Evolutionary conservation across 2,797 vertebrate genomes (phyloP), one percentile per base, ranked within the genome.

Genomic region (Platyrinchus mystaceus): DNA sequence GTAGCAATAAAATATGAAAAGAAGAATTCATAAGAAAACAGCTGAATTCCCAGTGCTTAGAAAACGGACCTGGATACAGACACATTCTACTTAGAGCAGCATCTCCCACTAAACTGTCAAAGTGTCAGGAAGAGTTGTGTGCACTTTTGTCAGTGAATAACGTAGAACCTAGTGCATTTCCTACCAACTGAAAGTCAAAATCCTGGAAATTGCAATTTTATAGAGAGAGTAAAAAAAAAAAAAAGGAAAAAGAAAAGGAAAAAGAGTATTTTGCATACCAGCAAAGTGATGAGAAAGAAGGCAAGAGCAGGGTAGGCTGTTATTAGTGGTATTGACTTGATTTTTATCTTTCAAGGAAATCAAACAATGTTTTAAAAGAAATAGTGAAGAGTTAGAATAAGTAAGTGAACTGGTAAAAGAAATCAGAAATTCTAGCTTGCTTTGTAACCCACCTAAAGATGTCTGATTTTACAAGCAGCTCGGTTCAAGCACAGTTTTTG

Each of bases 1-100:
- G 0, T 60, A 96, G 83, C 87, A 96, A 94, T 86, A 92, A 95
- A 95, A 96, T 94, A 91, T 55, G 70, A 88, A 93, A 81, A 89
- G 62, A 83, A 83, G 59, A 93, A 93, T 75, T 84, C 41, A 28
- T 22, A 10, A 93, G 69, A 90, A 94, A 96, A 94, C 94, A 96
- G 87, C 59, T 96, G 85, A 96, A 94, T 58, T 96, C 70, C 87
- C 91, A 91, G 30, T 14, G 77, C 74, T 95, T 70, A 84, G 67
- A 64, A 94, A 95, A 87, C 0, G 28, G 91, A 91, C 94, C 80
- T 82, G 70, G 83, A 74, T 91, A 79, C 56, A 87, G 52, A 77
- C 58, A 80, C 32, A 56, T 67, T 89, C 83, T 70, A 73, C 79
- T 86, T 41, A 34, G 30, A 93, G 34, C 15, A 79, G 41, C 20